phyloP scores from a whole-genome alignment of 1,140 invertebrate genomes.

The Nephotettix cincticeps region DNA sequence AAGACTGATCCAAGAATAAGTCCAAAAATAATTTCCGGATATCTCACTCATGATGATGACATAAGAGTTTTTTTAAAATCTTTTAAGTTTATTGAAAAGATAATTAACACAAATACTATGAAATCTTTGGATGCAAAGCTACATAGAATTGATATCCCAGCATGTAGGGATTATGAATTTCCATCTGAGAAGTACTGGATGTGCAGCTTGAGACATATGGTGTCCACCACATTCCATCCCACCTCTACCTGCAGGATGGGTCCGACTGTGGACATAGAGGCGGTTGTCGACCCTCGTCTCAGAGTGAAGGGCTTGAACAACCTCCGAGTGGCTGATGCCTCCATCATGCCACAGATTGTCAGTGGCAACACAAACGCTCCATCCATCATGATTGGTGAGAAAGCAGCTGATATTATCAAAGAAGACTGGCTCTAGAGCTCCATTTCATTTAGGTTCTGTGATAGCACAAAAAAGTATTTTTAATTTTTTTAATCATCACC shows the following conservation, averaged over 20 bases:
- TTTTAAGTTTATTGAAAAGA: constrained; percentile 49
- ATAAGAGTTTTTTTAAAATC: constrained; percentile 48
- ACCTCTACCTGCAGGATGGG: constrained; percentile 63
- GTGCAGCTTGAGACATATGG: constrained; percentile 39
- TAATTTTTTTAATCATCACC: no score
- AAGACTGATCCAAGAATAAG: constrained; percentile 55
- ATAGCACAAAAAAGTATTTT: no score
- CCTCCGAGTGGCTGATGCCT: constrained; percentile 48
- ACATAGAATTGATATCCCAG: not conserved
- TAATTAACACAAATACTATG: constrained; percentile 60
- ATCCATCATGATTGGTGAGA: constrained; percentile 60
- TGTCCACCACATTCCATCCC: constrained; percentile 60
- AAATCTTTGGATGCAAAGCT: constrained; percentile 45
- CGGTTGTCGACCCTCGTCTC: constrained; percentile 53
- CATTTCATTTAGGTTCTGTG: no score
- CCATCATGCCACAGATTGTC: constrained; percentile 43
- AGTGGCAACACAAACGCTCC: constrained; percentile 46
- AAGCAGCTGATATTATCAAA: constrained; percentile 56
- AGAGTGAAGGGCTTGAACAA: constrained; percentile 44
- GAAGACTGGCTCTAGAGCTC: constrained; percentile 36
- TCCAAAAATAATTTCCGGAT: constrained; percentile 60
- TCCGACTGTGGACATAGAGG: constrained; percentile 44
- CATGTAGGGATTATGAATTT: constrained; percentile 33
- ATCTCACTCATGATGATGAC: constrained; percentile 44
- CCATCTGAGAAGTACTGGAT: constrained; percentile 48